Conservation (phyloP, 2,888 invertebrate genomes). For the Athalia rosae region DNA sequence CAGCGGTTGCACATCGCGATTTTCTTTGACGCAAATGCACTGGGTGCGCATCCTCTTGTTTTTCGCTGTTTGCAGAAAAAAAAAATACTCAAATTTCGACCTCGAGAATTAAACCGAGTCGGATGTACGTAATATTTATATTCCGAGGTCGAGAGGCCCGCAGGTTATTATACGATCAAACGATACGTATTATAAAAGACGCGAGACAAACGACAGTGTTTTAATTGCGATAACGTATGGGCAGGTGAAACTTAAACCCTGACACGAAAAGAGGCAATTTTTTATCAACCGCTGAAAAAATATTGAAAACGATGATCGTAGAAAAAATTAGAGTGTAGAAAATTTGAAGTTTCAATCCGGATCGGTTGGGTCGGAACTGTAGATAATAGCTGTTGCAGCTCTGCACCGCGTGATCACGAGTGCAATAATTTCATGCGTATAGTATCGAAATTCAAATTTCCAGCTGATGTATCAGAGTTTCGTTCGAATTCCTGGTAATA, state of each 20-base stretch:
- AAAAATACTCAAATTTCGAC: not conserved
- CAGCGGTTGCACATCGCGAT: too few species aligned
- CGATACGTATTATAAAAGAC: not conserved
- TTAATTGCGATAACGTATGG: not conserved
- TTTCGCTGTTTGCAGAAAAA: not conserved
- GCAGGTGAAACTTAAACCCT: constrained; percentile 22
- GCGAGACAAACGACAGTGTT: constrained; percentile 12
- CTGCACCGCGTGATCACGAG: too few species aligned
- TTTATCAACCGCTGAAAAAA: constrained; percentile 8
- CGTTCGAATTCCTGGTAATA: not conserved
- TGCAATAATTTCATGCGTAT: too few species aligned
- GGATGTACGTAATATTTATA: constrained; percentile 20
- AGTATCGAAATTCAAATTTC: too few species aligned
- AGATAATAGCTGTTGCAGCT: too few species aligned
- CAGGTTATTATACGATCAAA: not conserved
- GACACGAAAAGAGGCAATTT: constrained; percentile 14
- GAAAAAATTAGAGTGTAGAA: too few species aligned
- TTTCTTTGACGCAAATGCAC: too few species aligned
- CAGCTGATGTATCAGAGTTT: not conserved
- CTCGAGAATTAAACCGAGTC: not conserved
- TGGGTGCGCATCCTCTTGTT: not conserved
- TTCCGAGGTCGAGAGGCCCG: constrained; percentile 21
- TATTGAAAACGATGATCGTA: too few species aligned
- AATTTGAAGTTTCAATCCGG: too few species aligned
- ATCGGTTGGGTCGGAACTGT: too few species aligned